These are phyloP conservation scores for Onychomys arenicola DNA, from an alignment of 2,797 vertebrate genomes.

Conservation along the genomic window DNA sequence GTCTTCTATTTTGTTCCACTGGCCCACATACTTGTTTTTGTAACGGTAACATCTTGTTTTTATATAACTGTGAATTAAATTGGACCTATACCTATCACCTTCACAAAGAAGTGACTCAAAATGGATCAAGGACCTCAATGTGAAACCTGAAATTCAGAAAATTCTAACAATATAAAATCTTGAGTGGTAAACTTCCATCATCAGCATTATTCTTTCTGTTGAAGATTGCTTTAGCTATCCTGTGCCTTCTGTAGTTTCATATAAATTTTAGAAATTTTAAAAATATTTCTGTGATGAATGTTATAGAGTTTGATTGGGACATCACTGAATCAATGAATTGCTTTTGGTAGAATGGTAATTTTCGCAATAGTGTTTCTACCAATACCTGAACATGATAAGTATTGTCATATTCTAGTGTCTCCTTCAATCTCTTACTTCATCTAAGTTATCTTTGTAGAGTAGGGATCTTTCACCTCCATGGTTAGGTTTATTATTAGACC, in stretches of 20 bases:
- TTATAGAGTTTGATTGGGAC: background rate
- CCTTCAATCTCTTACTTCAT: background rate
- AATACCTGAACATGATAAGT: background rate
- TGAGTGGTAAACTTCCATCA: background rate
- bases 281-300: background rate
- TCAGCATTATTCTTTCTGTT: background rate
- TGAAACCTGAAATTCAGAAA: background rate
- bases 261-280: background rate
- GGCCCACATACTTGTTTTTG: too few relatives aligned
- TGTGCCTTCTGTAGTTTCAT: background rate
- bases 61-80: background rate
- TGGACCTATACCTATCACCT: background rate
- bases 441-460: background rate
- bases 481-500: background rate
- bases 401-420: background rate
- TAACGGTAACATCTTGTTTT: background rate
- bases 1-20: too few relatives aligned
- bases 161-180: background rate
- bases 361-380: background rate
- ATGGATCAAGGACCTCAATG: background rate
- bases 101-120: background rate
- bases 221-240: background rate
- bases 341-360: background rate
- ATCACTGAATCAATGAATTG: background rate
- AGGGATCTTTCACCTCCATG: background rate